Percentiles rank a stretch among this genome's conserved stretches.
Evolutionary conservation across 2,888 invertebrate genomes (phyloP).

Genomic region (Chironomus tentans): DNA sequence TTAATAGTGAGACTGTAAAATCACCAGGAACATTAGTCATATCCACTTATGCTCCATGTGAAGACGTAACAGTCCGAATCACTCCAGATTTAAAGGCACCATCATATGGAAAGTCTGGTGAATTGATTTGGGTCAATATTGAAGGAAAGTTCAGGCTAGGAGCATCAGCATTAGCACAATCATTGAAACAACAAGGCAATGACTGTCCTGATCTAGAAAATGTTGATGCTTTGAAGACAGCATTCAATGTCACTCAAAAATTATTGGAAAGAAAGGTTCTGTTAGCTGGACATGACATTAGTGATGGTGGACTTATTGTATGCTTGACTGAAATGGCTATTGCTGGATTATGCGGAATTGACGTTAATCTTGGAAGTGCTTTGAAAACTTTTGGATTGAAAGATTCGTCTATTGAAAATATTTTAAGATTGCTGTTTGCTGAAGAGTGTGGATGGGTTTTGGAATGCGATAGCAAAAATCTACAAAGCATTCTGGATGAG

Average conservation of each 20-base stretch:
- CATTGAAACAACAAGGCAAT: conserved; percentile 74
- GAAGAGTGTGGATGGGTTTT: conserved; percentile 83
- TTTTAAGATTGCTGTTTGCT: conserved; percentile 63
- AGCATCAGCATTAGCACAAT: conserved; percentile 88
- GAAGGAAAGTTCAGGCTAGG: conserved; percentile 72
- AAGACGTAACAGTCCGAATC: conserved; percentile 72
- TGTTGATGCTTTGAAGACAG: conserved; percentile 54
- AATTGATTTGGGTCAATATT: conserved; percentile 69
- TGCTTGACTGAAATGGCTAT: conserved; percentile 94
- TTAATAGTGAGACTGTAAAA: conserved; percentile 58
- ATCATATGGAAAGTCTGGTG: conserved; percentile 49
- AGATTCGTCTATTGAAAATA: conserved; percentile 34
- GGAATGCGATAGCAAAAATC: conserved; percentile 53
- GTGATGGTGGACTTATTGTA: conserved; percentile 90
- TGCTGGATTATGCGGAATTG: conserved; percentile 75
- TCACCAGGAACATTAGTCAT: conserved; percentile 86
- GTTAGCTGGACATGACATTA: conserved; percentile 86
- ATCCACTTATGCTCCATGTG: conserved; percentile 94
- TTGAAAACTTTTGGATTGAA: conserved; percentile 27
- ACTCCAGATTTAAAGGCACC: conserved; percentile 86
- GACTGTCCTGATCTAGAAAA: conserved; percentile 71
- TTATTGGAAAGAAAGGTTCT: conserved; percentile 52
- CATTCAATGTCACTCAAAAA: conserved; percentile 77
- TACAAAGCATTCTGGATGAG: conserved; percentile 49
- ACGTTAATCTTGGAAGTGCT: conserved; percentile 52